These are phyloP conservation scores for Oplegnathus fasciatus DNA, from an alignment of 2,113 vertebrate genomes.

Conservation along the genomic window DNA sequence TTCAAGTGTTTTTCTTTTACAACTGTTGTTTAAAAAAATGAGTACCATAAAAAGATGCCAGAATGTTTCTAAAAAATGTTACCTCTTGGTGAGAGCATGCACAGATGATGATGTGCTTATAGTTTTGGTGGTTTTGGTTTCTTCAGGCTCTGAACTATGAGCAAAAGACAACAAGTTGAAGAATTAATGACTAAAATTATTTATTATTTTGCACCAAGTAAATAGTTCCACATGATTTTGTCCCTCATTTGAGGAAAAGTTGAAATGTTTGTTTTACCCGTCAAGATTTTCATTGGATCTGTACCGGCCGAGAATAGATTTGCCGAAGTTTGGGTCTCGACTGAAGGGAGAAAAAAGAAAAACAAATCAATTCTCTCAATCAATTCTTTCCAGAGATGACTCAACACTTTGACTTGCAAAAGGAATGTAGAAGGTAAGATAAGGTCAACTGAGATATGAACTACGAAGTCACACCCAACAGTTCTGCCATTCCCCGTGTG, in stretches of 20 bases:
- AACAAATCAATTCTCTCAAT: too few species aligned
- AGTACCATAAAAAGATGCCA: neutral
- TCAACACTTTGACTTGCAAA: neutral
- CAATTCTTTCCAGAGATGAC: neutral
- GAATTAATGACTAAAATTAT: neutral
- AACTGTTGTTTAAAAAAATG: neutral
- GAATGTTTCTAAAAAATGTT: neutral
- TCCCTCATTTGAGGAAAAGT: neutral
- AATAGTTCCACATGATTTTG: neutral
- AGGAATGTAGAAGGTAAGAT: constrained; percentile 24
- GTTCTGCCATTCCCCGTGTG: neutral
- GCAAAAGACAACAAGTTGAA: neutral
- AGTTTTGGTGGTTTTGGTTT: constrained; percentile 37
- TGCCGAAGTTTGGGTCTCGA: constrained; percentile 90
- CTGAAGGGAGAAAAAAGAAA: constrained; percentile 78
- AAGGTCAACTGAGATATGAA: neutral
- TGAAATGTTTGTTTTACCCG: constrained; percentile 63
- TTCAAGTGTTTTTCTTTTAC: neutral
- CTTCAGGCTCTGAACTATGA: constrained; percentile 49
- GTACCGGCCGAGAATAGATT: constrained; percentile 66
- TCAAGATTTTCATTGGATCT: constrained; percentile 64
- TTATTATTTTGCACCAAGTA: neutral
- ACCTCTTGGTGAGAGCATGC: constrained; percentile 78
- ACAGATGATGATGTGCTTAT: constrained; percentile 64
- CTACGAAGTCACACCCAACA: constrained; percentile 30